Base-by-base conservation (phyloP, 1,140 invertebrate genomes). In the Ceratosolen solmsi region DNA sequence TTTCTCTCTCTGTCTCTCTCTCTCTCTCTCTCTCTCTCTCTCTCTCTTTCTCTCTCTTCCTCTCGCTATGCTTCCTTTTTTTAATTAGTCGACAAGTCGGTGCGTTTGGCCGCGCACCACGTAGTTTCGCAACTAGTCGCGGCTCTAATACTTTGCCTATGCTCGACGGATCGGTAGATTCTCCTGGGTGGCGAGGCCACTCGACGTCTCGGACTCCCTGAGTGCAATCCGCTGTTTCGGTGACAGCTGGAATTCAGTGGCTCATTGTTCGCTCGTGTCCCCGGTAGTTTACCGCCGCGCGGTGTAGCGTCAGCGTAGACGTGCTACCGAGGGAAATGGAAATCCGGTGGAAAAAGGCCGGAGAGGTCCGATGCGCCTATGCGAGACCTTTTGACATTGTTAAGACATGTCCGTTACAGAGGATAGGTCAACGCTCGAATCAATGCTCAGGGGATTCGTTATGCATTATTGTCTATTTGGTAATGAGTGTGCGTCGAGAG, bases 171-270 rank as follows among this genome's bases (percentile, higher is more conserved):
- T 27, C 46, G 33, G 49, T 27, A 30, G 25, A n/a, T n/a, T 33
- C 36, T 41, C 36, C 15, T 27, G 58, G 46, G 70, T 25, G 70
- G 70, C n/a, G 41, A 33, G n/a, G 38, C 25, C 2, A n/a, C 71
- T 46, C 25, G n/a, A 38, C 58, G 58, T 49, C 41, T 11, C 49
- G 2, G 46, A 8, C 4, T 83, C 75, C 72, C 76, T 86, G 86
- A 88, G 87, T 89, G 87, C 86, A 86, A 85, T 88, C 84, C 86
- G 84, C 71, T 89, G 88, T 90, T 88, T 85, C 68, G 85, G 71
- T 82, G 86, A 85, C 84, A 85, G 74, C 17, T 70, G 72, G 60
- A 75, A 68, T 81, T 75, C 79, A 68, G 41, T 75, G 72, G 71
- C 72, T 81, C 72, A 75, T 81, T 81, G 79, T 81, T 65, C 17